Evolutionary conservation across 1,140 invertebrate genomes (phyloP).

Genomic region (Pseudachorutes palmiensis): DNA sequence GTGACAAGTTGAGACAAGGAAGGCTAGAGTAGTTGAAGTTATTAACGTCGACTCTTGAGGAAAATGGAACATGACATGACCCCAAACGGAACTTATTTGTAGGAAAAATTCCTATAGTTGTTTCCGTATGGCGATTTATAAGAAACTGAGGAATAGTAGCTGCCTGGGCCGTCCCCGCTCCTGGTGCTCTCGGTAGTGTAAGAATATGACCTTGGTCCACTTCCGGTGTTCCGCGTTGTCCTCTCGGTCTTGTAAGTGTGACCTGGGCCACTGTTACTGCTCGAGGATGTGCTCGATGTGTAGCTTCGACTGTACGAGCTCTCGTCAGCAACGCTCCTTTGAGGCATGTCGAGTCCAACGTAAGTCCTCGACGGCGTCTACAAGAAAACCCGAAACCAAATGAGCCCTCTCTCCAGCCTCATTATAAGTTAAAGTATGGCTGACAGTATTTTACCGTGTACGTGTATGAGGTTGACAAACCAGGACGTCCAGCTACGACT

Average conservation of each 20-base stretch:
- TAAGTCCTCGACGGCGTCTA: slow-evolving; percentile 31
- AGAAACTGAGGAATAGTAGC: slow-evolving; percentile 29
- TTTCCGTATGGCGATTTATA: slow-evolving; percentile 38
- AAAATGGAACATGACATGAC: not conserved
- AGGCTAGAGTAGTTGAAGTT: too few relatives aligned
- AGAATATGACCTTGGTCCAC: slow-evolving; percentile 21
- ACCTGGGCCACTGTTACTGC: slow-evolving; percentile 7
- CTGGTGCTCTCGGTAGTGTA: slow-evolving; percentile 24
- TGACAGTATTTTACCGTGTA: slow-evolving; percentile 24
- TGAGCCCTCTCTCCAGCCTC: not conserved
- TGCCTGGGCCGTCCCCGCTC: slow-evolving; percentile 27
- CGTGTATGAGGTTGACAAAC: slow-evolving; percentile 28
- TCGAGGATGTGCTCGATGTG: slow-evolving; percentile 9
- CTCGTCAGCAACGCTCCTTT: slow-evolving; percentile 4
- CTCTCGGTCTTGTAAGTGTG: slow-evolving; percentile 18
- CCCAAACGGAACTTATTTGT: slow-evolving; percentile 18
- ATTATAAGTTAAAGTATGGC: not conserved
- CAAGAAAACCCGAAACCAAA: slow-evolving; percentile 9
- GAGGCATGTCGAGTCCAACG: slow-evolving; percentile 22
- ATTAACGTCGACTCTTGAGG: too few relatives aligned
- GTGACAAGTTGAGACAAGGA: too few relatives aligned
- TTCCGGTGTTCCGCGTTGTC: slow-evolving; percentile 22
- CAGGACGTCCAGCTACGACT: slow-evolving; percentile 28
- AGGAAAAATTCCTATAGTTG: slow-evolving; percentile 28
- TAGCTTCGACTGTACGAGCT: slow-evolving; percentile 23